A percentile compares a stretch with the other conserved stretches of the same genome.
These are phyloP conservation scores for Amphiprion ocellaris DNA, from an alignment of 2,113 vertebrate species.

Conservation along the genomic window DNA sequence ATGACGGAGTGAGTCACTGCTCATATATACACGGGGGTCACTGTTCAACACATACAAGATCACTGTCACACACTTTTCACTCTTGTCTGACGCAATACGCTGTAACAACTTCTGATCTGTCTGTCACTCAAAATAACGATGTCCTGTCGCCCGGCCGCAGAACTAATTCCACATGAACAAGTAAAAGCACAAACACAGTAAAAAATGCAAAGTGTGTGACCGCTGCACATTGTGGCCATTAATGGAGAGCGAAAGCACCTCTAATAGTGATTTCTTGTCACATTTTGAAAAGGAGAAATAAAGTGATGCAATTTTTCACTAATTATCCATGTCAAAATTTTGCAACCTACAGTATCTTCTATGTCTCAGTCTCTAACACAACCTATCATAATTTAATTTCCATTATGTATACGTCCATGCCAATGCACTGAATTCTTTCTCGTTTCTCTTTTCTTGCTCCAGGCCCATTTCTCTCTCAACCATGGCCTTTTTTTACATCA, in stretches of 20 bases:
- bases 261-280: conserved; percentile 40
- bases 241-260: conserved; percentile 21
- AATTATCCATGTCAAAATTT: conserved; percentile 51
- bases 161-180: conserved; percentile 38
- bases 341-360: conserved; percentile 35
- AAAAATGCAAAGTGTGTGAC: conserved; percentile 28
- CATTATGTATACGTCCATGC: conserved; percentile 58
- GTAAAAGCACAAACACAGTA: conserved; percentile 13
- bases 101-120: conserved; percentile 73
- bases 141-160: conserved; percentile 32
- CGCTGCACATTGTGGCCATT: conserved; percentile 35
- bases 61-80: conserved; percentile 68
- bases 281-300: conserved; percentile 5
- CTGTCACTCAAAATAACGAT: conserved; percentile 72
- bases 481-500: conserved; percentile 72
- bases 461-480: conserved; percentile 60
- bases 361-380: conserved; percentile 21
- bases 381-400: conserved; percentile 43
- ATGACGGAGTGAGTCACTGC: conserved; percentile 69
- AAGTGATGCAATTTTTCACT: conserved; percentile 38
- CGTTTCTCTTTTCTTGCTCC: conserved; percentile 48
- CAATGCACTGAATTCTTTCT: conserved; percentile 42
- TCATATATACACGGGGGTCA: conserved; percentile 26
- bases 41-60: conserved; percentile 61
- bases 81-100: conserved; percentile 70